A percentile compares a stretch with the other conserved stretches of the same genome.
These are phyloP conservation scores for Mesoligia furuncula DNA, from an alignment of 2,888 invertebrate species.

Conservation along the genomic window DNA sequence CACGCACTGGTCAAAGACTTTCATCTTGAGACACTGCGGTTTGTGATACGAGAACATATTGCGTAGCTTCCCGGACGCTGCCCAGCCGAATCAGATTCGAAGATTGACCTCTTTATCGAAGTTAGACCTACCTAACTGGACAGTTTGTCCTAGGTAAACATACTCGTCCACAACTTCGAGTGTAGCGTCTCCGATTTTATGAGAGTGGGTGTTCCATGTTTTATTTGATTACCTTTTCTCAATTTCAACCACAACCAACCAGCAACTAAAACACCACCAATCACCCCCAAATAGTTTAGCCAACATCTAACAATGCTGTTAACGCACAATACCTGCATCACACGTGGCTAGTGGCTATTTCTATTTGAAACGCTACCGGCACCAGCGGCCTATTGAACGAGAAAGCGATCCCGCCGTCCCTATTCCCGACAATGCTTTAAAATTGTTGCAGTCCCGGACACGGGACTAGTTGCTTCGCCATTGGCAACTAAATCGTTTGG, in stretches of 20 bases:
- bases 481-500: not conserved
- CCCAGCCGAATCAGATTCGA: no score
- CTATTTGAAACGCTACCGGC: slow-evolving; percentile 9
- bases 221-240: not conserved
- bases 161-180: no score
- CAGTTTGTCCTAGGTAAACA: no score
- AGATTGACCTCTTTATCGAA: no score
- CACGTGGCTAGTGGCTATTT: slow-evolving; percentile 21
- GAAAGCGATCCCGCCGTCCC: slow-evolving; percentile 28
- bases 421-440: slow-evolving; percentile 30
- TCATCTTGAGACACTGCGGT: no score
- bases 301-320: not conserved
- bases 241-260: not conserved
- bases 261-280: not conserved
- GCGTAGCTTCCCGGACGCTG: no score
- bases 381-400: slow-evolving; percentile 24
- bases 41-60: no score
- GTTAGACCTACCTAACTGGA: no score
- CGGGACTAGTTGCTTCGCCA: slow-evolving; percentile 46
- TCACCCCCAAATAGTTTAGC: not conserved
- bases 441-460: slow-evolving; percentile 18
- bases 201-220: no score
- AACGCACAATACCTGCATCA: not conserved
- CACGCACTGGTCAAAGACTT: no score
- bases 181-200: no score